These are phyloP conservation scores for Anolis apletophallus DNA, from an alignment of 2,797 vertebrate species.

Conservation along the genomic window DNA sequence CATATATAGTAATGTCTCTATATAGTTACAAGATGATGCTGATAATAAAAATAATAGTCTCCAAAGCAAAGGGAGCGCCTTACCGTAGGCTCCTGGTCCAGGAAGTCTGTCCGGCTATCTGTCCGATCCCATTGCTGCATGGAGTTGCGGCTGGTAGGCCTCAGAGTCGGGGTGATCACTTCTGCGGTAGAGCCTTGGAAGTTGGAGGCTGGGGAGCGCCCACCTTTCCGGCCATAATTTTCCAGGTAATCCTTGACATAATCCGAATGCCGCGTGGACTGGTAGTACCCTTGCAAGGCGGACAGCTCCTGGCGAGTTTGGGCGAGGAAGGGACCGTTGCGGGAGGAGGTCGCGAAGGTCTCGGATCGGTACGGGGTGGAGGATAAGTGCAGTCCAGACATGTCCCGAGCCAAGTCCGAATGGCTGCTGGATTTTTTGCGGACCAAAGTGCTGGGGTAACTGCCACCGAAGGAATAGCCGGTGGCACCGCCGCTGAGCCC, in stretches of 20 bases:
- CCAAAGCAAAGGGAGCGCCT: neutral
- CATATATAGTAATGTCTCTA: too few species aligned
- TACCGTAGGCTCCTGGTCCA: slow-evolving; percentile 80
- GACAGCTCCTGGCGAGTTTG: slow-evolving; percentile 77
- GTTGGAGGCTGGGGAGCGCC: slow-evolving; percentile 52
- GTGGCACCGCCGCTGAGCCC: slow-evolving; percentile 82
- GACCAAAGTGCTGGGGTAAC: slow-evolving; percentile 81
- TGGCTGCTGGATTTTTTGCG: slow-evolving; percentile 92
- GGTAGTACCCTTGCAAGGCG: slow-evolving; percentile 84
- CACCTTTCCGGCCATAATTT: slow-evolving; percentile 75
- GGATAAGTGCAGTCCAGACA: slow-evolving; percentile 84
- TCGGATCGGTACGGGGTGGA: slow-evolving; percentile 75
- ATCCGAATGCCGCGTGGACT: slow-evolving; percentile 71
- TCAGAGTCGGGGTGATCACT: slow-evolving; percentile 74
- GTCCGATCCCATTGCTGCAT: slow-evolving; percentile 79
- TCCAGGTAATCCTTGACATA: slow-evolving; percentile 80
- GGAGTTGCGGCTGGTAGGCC: slow-evolving; percentile 65
- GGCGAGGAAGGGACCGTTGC: slow-evolving; percentile 59
- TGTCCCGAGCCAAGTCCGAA: slow-evolving; percentile 89
- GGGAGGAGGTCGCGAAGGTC: neutral
- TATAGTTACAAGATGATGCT: too few species aligned
- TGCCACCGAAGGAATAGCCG: slow-evolving; percentile 75
- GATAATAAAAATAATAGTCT: too few species aligned
- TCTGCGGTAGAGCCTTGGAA: slow-evolving; percentile 82
- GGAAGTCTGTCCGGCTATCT: slow-evolving; percentile 66